A percentile compares a stretch with the other conserved stretches of the same genome.
These are phyloP conservation scores for Papilio demoleus DNA, from an alignment of 2,888 invertebrate genomes.

Conservation along the genomic window DNA sequence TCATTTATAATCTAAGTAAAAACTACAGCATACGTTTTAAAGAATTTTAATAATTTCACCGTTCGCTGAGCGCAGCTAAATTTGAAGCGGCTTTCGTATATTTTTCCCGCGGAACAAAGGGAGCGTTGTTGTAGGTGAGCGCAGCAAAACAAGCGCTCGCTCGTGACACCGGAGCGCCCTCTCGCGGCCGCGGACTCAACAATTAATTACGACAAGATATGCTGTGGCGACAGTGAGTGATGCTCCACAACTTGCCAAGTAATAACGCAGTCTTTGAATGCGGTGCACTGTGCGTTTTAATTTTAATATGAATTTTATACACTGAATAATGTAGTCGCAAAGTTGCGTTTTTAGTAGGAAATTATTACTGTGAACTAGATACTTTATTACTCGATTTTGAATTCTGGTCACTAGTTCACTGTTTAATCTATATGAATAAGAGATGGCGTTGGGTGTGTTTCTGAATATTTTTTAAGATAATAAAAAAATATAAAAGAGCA, in stretches of 20 bases:
- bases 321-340: background rate
- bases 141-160: conserved; percentile 5
- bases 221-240: conserved; percentile 15
- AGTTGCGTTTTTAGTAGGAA: background rate
- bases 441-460: too few species aligned
- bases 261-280: background rate
- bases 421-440: too few species aligned
- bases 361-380: too few species aligned
- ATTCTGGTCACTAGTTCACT: too few species aligned
- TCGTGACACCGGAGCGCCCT: conserved; percentile 28
- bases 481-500: too few species aligned
- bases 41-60: background rate
- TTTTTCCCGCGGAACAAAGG: background rate
- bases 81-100: background rate
- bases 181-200: conserved; percentile 2
- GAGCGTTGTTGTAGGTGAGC: background rate
- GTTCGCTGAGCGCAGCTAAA: background rate
- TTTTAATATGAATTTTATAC: background rate
- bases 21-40: too few species aligned
- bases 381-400: too few species aligned
- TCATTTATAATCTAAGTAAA: too few species aligned
- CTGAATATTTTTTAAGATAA: too few species aligned
- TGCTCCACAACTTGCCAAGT: background rate
- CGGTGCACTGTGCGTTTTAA: background rate
- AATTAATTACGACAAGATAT: conserved; percentile 34